Percentiles rank a stretch among this genome's conserved stretches.
Evolutionary conservation across 2,797 vertebrate species (phyloP).

Genomic region (Syngnathus rostellatus): DNA sequence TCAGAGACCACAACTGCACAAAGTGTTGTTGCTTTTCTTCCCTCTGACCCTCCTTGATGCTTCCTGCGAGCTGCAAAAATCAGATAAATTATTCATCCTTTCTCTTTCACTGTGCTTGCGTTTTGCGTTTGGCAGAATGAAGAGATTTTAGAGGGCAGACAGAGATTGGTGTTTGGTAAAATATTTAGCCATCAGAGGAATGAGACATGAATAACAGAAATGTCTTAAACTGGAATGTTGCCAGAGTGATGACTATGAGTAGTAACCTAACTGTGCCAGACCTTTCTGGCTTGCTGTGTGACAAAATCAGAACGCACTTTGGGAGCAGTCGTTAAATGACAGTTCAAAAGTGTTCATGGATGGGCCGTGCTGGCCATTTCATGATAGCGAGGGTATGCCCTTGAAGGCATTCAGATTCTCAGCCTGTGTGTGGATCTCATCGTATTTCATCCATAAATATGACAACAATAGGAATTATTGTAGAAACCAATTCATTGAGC

Average conservation of each 20-base stretch:
- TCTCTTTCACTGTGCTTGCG: conserved; percentile 20
- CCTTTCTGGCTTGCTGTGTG: conserved; percentile 26
- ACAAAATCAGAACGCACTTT: conserved; percentile 18
- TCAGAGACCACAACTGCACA: conserved; percentile 52
- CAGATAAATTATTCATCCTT: conserved; percentile 63
- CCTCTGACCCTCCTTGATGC: conserved; percentile 25
- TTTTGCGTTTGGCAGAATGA: conserved; percentile 33
- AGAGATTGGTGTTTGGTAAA: conserved; percentile 1
- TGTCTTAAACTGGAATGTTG: conserved; percentile 23
- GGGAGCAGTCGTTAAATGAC: not conserved
- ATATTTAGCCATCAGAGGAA: conserved; percentile 19
- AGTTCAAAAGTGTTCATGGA: not conserved
- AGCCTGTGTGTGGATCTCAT: too few relatives aligned
- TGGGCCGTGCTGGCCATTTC: too few relatives aligned
- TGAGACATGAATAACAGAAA: conserved; percentile 29
- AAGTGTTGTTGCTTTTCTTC: conserved; percentile 35
- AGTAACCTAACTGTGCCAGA: conserved; percentile 20
- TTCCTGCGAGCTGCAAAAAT: conserved; percentile 33
- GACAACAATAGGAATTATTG: too few relatives aligned
- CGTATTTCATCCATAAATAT: too few relatives aligned
- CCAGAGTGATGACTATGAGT: conserved; percentile 30
- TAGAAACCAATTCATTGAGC: too few relatives aligned
- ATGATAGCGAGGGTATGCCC: too few relatives aligned
- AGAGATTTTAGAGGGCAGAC: conserved; percentile 13
- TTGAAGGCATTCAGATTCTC: too few relatives aligned